Base-by-base conservation (phyloP, 2,113 vertebrate species). In the Malurus elegans region DNA sequence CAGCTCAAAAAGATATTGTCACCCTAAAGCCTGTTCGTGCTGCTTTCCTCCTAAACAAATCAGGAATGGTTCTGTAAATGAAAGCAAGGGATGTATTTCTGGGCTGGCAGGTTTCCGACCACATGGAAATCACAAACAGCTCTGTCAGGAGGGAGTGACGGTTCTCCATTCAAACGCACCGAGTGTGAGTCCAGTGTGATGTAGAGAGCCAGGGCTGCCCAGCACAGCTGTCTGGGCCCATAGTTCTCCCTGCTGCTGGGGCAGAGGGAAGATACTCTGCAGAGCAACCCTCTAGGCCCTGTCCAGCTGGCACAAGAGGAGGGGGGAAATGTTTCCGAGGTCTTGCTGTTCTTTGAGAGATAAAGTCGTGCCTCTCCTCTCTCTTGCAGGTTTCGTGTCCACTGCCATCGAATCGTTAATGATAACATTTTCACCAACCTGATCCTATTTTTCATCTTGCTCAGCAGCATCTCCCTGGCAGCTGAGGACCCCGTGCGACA, bases 341-440 rank as follows among this genome's bases (percentile, higher is more conserved):
- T 56, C 57, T 70, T 40, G 28, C n/a, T 47, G 31, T 78, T 89
- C 44, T 79, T 48, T 88, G 88, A 88, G 45, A 60, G 83, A 70
- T 95, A 42, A 89, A 88, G 12, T 19, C 36, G 7, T 96, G 61
- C 89, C 76, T 92, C 58, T 81, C n/a, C 75, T 90, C 50, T 88
- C 88, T 90, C 26, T 64, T 65, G 36, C 97, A 99, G 99, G 97
- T 99, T 99, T 91, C 98, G 99, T 92, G 98, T 99, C 95, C 98
- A 99, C 92, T 99, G 99, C 96, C 99, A 99, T 96, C 99, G 98
- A 88, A 99, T 99, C 24, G 99, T 99, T 93, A 99, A 99, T 11
- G 98, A 99, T 97, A 99, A 99, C 79, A 98, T 99, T 98, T 99
- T 99, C 98, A 99, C 99, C 98, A 99, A 99, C 98, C 98, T 99